phyloP scores from a whole-genome alignment of 1,140 invertebrate species.

The Meloidogyne chitwoodi region DNA sequence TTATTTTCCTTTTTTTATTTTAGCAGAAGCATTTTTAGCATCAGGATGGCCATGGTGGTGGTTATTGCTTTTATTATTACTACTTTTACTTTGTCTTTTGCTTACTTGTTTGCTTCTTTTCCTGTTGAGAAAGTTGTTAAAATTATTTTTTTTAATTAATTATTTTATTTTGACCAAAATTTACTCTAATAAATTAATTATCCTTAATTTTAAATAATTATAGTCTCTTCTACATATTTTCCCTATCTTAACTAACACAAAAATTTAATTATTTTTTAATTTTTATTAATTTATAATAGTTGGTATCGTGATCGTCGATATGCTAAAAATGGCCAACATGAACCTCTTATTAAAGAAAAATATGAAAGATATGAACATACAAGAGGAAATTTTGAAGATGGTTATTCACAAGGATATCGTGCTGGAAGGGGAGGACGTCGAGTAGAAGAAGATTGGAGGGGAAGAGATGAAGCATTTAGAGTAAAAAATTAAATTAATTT shows the following conservation, averaged over 20 bases:
- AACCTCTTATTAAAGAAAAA: conserved; percentile 25
- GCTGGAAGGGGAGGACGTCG: conserved; percentile 54
- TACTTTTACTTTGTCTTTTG: conserved; percentile 52
- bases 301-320: conserved; percentile 26
- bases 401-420: conserved; percentile 50
- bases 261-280: background rate
- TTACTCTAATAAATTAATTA: too few relatives aligned
- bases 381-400: conserved; percentile 56
- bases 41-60: conserved; percentile 60
- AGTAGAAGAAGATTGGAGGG: conserved; percentile 50
- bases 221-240: too few relatives aligned
- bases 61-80: conserved; percentile 52
- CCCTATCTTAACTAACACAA: background rate
- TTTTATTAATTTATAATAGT: background rate
- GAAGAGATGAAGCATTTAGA: conserved; percentile 45
- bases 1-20: conserved; percentile 26
- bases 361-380: conserved; percentile 15
- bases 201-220: background rate
- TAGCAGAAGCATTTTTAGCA: conserved; percentile 48
- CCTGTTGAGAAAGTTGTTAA: conserved; percentile 48
- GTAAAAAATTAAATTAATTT: background rate
- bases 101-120: conserved; percentile 56
- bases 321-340: conserved; percentile 33
- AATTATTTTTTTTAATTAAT: background rate
- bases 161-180: background rate